phyloP scores from a whole-genome alignment of 2,113 vertebrate species.

The Istiophorus platypterus region DNA sequence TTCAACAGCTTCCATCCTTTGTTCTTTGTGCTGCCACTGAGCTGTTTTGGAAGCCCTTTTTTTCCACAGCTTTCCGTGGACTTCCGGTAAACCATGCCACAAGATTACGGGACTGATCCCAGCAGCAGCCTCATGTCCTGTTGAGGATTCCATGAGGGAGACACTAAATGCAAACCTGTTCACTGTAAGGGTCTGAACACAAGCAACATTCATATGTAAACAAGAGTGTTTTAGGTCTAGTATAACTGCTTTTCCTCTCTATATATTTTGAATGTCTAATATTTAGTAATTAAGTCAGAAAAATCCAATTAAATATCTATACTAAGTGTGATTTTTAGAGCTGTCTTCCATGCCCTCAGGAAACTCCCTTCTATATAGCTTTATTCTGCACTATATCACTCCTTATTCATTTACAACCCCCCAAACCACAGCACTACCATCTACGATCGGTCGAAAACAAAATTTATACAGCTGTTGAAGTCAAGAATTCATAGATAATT shows the following conservation, averaged over 20 bases:
- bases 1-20: too few species aligned
- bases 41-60: too few species aligned
- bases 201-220: background rate
- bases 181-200: background rate
- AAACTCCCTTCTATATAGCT: background rate
- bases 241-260: background rate
- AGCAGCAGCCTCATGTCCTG: background rate
- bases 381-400: constrained; percentile 11
- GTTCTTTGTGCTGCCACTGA: too few species aligned
- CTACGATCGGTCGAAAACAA: constrained; percentile 8
- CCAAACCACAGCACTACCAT: constrained; percentile 2
- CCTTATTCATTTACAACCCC: constrained; percentile 16
- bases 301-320: too few species aligned
- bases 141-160: background rate
- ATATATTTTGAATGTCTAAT: background rate
- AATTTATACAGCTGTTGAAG: constrained; percentile 34
- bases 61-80: too few species aligned
- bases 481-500: constrained; percentile 20
- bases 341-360: background rate
- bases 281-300: background rate
- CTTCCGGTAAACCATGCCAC: background rate
- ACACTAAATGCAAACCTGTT: background rate
- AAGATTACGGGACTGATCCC: too few species aligned
- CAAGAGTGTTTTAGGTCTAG: background rate
- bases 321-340: background rate